Evolutionary conservation across 1,140 invertebrate genomes (phyloP).

Genomic region (Choristoneura fumiferana): DNA sequence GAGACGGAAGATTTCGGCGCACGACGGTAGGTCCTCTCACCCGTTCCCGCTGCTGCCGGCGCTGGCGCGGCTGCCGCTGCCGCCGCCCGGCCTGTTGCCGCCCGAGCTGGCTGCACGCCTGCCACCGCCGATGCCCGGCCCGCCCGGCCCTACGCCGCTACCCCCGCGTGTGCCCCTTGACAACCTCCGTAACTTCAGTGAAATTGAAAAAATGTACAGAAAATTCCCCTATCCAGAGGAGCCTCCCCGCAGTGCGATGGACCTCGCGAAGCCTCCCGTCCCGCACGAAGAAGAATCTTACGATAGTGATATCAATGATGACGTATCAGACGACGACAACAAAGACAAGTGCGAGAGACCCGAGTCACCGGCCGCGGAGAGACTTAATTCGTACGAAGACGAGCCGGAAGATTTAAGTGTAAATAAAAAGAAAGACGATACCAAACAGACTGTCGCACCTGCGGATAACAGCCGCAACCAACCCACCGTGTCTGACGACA

Average conservation of each 20-base stretch:
- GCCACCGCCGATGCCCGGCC: slow-evolving; percentile 78
- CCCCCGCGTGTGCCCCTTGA: slow-evolving; percentile 77
- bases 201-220: slow-evolving; percentile 78
- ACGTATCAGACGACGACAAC: slow-evolving; percentile 68
- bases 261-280: slow-evolving; percentile 52
- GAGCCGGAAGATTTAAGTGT: slow-evolving; percentile 85
- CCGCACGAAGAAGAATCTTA: slow-evolving; percentile 52
- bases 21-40: slow-evolving; percentile 93
- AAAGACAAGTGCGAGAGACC: slow-evolving; percentile 46
- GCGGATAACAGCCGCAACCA: slow-evolving; percentile 73
- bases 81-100: slow-evolving; percentile 66
- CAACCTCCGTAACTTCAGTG: slow-evolving; percentile 75
- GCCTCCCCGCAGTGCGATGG: slow-evolving; percentile 50
- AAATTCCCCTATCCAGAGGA: slow-evolving; percentile 61
- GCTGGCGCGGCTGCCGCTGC: slow-evolving; percentile 72
- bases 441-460: slow-evolving; percentile 41
- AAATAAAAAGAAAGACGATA: slow-evolving; percentile 81
- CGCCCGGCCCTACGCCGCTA: slow-evolving; percentile 82
- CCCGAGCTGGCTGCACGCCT: slow-evolving; percentile 78
- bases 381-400: slow-evolving; percentile 64
- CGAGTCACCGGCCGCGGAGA: slow-evolving; percentile 41
- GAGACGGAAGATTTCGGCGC: slow-evolving; percentile 93
- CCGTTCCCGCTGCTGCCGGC: slow-evolving; percentile 87
- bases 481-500: slow-evolving; percentile 59
- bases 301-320: slow-evolving; percentile 61